Evolutionary conservation across 2,888 invertebrate species (phyloP), one percentile per base, ranked within the genome.

Genomic region (Cephus sareptanus): DNA sequence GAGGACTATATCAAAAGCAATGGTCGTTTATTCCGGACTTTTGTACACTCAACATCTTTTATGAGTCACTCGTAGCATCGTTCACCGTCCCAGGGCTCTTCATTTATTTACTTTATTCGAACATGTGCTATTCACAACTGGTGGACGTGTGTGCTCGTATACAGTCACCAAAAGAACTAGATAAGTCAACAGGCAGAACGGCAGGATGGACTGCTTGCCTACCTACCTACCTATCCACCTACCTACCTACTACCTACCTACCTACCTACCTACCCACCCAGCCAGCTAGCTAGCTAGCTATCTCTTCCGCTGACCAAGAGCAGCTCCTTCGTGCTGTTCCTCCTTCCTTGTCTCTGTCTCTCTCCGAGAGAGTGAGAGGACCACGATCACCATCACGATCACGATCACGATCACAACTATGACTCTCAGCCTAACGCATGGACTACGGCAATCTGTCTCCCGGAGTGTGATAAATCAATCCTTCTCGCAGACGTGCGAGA

Each of bases 391-490:
- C 15, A 40, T 40, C 70, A 33, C 70, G 70, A 70, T 33, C 34
- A 33, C 33, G 33, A 34, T 34, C 70, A 33, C 80, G 79, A 75
- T 76, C 79, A 77, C 74, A 33, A 23, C 74, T 74, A 30, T n/a
- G 74, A 35, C 34, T 35, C 74, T 34, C 15, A n/a, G 31, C 34
- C 34, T 31, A 33, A 34, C 74, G 74, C n/a, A 82, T 81, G 83
- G 83, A 80, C 84, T 81, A 81, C 83, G 83, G 87, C 86, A 89
- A 89, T 90, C 90, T 87, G 90, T 89, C 90, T 89, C 86, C 79
- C 84, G 86, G 85, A 84, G 85, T 85, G 90, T 89, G 90, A 90
- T 90, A 89, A 90, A 90, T 90, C 90, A 90, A 90, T 90, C 89
- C 87, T 85, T 80, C 84, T 82, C 79, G 86, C 78, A 83, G 87